Evolutionary conservation across 2,888 invertebrate genomes (phyloP), one percentile per base, ranked within the genome.

Genomic region (Pardosa pseudoannulata): DNA sequence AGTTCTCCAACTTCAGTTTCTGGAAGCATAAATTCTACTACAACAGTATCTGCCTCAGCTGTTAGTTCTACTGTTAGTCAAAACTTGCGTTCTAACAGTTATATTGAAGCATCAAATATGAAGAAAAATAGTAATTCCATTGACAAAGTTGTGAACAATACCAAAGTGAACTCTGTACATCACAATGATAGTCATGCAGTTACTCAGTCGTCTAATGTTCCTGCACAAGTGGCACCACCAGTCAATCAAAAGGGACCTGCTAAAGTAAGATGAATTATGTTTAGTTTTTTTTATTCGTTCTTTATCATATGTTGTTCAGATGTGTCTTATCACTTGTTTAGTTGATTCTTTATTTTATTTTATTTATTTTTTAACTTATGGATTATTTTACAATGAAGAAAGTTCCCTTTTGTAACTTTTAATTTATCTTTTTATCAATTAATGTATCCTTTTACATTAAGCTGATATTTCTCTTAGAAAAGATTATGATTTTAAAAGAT

Each of bases 71-170:
- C 87, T 31, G 72, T 87, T 68, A 87, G 87, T 70, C 87, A 87
- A 65, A 87, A 87, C 50, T 65, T 86, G 5, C 70, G 87, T 64
- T 87, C 87, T 50, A 87, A 87, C 50, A 87, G 76, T 50, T 87
- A 71, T 41, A 29, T 71, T 50, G 79, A 62, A 56, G 74, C 39
- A 70, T 46, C 87, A 9, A 32, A 67, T 27, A 68, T 79, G 27
- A 71, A 72, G 71, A 76, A 85, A 39, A 16, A 46, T 29, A 50
- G 16, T 16, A 85, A 85, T 73, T 65, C 73, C 56, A 72, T 85
- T 19, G 78, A 85, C 41, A 85, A 85, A 73, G 29, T 46, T 41
- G 32, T 76, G 13, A 71, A 71, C 28, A 79, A 68, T 68, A 39
- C 73, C 73, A 78, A 85, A 73, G 68, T 79, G 32, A 85, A 85